Percentiles rank a stretch among this genome's conserved stretches.
Conservation (phyloP, 2,797 vertebrate genomes). For the Diceros bicornis region DNA sequence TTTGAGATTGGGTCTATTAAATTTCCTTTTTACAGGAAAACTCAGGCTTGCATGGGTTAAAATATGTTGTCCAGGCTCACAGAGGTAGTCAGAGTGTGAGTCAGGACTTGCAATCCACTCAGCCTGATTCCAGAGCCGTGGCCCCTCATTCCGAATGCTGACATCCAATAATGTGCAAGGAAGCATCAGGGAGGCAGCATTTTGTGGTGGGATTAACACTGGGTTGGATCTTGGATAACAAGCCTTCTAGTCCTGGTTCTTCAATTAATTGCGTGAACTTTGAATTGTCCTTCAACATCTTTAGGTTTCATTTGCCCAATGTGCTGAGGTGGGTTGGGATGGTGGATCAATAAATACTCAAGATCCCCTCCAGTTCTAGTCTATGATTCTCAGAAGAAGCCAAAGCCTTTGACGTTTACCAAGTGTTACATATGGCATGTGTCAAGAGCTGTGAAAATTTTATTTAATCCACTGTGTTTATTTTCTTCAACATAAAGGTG, state of each 20-base stretch:
- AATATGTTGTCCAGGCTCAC: not conserved
- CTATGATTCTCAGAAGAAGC: slow-evolving; percentile 36
- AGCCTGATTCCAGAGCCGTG: not conserved
- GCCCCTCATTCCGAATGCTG: not conserved
- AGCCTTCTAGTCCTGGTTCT: not conserved
- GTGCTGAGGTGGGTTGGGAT: not conserved
- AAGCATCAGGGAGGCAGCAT: not conserved
- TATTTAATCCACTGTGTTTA: slow-evolving; percentile 79
- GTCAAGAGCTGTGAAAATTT: slow-evolving; percentile 80
- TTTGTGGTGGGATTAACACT: not conserved
- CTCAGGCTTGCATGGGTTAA: not conserved
- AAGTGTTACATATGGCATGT: slow-evolving; percentile 72
- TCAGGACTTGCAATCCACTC: not conserved
- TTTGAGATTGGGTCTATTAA: slow-evolving; percentile 3
- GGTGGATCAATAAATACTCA: not conserved
- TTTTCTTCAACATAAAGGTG: slow-evolving; percentile 83
- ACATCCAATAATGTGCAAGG: not conserved
- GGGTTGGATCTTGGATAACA: not conserved
- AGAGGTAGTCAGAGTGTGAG: not conserved
- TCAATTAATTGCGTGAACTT: not conserved
- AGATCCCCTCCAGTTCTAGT: not conserved
- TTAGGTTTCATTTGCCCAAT: not conserved
- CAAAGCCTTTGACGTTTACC: slow-evolving; percentile 14
- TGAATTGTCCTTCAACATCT: not conserved
- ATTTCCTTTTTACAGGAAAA: not conserved